phyloP scores from a whole-genome alignment of 2,113 vertebrate species.

The Macrotis lagotis region DNA sequence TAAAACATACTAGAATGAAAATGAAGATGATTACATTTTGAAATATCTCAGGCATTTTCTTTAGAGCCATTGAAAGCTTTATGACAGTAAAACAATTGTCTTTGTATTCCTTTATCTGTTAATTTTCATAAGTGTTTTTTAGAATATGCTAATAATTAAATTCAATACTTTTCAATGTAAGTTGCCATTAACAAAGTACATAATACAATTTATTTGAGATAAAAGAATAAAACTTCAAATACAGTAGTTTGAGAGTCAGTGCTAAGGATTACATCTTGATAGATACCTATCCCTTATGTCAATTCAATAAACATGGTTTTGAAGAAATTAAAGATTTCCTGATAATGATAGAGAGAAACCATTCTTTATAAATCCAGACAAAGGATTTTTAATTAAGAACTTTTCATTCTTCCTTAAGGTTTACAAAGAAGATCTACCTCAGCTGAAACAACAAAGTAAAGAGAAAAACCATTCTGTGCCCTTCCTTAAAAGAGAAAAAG shows the following conservation, averaged over 20 bases:
- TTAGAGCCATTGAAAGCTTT: constrained; percentile 36
- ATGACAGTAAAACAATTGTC: constrained; percentile 13
- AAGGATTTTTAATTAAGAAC: constrained; percentile 12
- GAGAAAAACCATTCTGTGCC: constrained; percentile 92
- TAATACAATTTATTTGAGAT: constrained; percentile 7
- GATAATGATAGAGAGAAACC: constrained; percentile 8
- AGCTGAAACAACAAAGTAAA: constrained; percentile 93
- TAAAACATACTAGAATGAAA: neutral
- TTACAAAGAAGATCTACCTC: constrained; percentile 99
- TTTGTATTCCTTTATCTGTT: constrained; percentile 33
- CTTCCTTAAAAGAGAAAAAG: constrained; percentile 93
- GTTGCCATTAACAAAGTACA: constrained; percentile 37
- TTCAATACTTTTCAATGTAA: constrained; percentile 29
- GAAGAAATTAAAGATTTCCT: constrained; percentile 10
- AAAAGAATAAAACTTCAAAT: neutral
- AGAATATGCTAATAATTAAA: constrained; percentile 5
- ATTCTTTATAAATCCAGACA: constrained; percentile 32
- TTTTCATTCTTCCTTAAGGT: constrained; percentile 85
- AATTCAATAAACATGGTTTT: neutral
- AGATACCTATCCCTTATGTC: neutral
- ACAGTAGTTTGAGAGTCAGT: constrained; percentile 5
- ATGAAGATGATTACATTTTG: constrained; percentile 1
- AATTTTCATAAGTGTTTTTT: constrained; percentile 11
- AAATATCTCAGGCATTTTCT: constrained; percentile 11
- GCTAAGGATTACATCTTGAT: constrained; percentile 10